A percentile compares a stretch with the other conserved stretches of the same genome.
These are phyloP conservation scores for Muscicapa adusta DNA, from an alignment of 2,113 vertebrate genomes.

Conservation along the genomic window DNA sequence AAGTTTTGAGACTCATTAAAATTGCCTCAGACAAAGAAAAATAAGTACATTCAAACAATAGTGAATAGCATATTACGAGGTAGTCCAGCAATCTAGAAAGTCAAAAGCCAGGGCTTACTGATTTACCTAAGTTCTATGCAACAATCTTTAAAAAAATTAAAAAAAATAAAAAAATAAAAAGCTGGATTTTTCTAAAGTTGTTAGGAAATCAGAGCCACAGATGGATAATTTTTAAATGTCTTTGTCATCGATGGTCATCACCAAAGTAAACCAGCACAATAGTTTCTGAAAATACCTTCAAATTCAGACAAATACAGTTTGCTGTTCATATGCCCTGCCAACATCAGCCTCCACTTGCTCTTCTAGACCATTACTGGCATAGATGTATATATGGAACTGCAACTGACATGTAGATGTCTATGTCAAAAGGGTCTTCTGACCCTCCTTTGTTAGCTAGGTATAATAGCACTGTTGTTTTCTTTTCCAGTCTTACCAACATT, in stretches of 20 bases:
- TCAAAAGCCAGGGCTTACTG: accelerated
- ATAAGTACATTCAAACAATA: background rate
- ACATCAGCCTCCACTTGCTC: background rate
- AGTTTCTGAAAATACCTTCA: background rate
- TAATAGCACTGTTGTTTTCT: background rate
- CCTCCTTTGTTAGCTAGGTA: background rate
- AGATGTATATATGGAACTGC: background rate
- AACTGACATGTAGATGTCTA: background rate
- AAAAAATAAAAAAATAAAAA: background rate
- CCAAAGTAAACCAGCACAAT: accelerated
- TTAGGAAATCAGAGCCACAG: background rate
- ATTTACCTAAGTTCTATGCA: background rate
- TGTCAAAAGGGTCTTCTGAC: background rate
- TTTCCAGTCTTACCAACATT: background rate
- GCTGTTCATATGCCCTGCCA: background rate
- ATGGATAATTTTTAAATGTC: background rate
- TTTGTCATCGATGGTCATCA: accelerated
- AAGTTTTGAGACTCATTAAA: background rate
- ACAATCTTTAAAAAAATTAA: background rate
- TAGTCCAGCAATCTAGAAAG: background rate
- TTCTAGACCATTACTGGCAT: background rate
- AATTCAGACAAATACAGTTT: background rate
- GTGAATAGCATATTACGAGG: background rate
- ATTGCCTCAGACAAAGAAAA: background rate
- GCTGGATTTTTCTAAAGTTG: background rate